A percentile compares a stretch with the other conserved stretches of the same genome.
These are phyloP conservation scores for Proterorhinus semilunaris DNA, from an alignment of 2,113 vertebrate genomes.

Conservation along the genomic window DNA sequence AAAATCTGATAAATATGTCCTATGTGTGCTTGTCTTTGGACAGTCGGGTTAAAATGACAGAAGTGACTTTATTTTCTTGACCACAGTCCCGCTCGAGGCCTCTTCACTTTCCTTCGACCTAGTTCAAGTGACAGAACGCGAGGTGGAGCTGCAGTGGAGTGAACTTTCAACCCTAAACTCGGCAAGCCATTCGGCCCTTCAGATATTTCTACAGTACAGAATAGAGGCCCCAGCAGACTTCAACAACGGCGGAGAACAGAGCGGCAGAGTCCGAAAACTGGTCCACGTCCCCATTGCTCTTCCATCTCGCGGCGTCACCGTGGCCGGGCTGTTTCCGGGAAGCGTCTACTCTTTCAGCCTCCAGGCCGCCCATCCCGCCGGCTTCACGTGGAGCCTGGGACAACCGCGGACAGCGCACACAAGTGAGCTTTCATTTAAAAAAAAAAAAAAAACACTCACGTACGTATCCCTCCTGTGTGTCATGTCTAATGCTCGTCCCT, in stretches of 20 bases:
- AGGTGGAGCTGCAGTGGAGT: conserved; percentile 79
- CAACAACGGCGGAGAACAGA: conserved; percentile 4
- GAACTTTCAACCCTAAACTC: conserved; percentile 56
- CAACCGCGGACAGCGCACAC: conserved; percentile 75
- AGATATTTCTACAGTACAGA: conserved; percentile 77
- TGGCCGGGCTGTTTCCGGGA: conserved; percentile 78
- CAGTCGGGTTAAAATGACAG: not conserved
- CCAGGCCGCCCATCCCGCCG: conserved; percentile 67
- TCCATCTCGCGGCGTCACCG: conserved; percentile 59
- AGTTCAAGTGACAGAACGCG: conserved; percentile 75
- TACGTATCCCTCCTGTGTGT: not conserved
- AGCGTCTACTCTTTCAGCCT: conserved; percentile 79
- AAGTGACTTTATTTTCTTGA: conserved; percentile 5
- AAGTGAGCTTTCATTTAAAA: conserved; percentile 74
- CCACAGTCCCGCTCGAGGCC: conserved; percentile 38
- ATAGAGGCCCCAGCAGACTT: conserved; percentile 38
- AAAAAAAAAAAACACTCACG: not conserved
- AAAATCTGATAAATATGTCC: not conserved
- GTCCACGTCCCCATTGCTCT: conserved; percentile 47
- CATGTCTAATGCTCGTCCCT: conserved; percentile 18
- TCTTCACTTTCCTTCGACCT: conserved; percentile 58
- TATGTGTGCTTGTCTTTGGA: not conserved
- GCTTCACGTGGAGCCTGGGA: conserved; percentile 74
- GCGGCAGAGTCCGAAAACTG: conserved; percentile 14
- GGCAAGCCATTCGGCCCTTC: conserved; percentile 44